Evolutionary conservation across 2,888 invertebrate species (phyloP).

Genomic region (Macaria notata): DNA sequence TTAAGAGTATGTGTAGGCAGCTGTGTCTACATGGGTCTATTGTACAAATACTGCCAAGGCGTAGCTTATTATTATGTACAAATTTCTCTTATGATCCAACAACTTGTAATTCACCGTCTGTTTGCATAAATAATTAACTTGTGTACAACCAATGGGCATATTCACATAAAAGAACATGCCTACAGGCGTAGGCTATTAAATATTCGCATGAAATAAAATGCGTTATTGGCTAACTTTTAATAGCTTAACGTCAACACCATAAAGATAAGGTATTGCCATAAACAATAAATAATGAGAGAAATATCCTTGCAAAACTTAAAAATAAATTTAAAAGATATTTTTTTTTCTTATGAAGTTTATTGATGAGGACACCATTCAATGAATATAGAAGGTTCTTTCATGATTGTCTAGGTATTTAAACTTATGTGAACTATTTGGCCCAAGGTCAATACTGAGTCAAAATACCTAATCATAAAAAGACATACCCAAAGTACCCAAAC

Average conservation of each 20-base stretch:
- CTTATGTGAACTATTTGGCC: no score
- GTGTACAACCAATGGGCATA: constrained; percentile 39
- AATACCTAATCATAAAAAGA: no score
- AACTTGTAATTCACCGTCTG: constrained; percentile 27
- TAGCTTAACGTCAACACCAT: background rate
- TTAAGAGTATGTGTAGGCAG: no score
- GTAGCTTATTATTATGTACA: constrained; percentile 9
- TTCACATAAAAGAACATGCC: constrained; percentile 19
- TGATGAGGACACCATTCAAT: no score
- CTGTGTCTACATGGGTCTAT: background rate
- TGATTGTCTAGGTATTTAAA: no score
- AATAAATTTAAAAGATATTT: no score
- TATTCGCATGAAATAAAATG: background rate
- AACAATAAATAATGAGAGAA: constrained; percentile 6
- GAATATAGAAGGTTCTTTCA: no score
- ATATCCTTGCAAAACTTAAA: background rate
- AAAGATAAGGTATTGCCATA: no score
- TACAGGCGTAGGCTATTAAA: no score
- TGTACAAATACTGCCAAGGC: constrained; percentile 14
- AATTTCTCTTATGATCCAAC: constrained; percentile 20
- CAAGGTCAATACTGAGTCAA: no score
- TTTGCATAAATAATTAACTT: constrained; percentile 48
- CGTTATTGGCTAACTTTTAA: constrained; percentile 14
- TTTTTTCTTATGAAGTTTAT: no score
- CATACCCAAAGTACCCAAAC: no score